phyloP scores from a whole-genome alignment of 2,888 invertebrate species.

The Nomada flava region DNA sequence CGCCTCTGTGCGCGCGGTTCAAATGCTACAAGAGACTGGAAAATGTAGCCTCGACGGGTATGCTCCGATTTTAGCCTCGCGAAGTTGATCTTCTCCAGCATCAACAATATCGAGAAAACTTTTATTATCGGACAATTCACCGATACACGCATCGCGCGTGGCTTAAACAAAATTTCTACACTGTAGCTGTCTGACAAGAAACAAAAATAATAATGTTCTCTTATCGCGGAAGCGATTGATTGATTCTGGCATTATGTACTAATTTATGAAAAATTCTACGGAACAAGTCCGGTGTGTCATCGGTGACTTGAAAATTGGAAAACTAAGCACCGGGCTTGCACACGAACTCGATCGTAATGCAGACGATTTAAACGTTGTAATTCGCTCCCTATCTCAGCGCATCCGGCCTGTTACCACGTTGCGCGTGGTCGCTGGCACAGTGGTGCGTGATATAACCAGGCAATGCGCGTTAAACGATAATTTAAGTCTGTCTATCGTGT shows the following conservation, averaged over 20 bases:
- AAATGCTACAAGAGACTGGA: conserved; percentile 14
- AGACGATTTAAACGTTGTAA: conserved; percentile 69
- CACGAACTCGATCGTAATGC: conserved; percentile 60
- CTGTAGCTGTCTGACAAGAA: background rate
- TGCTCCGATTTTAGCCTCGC: background rate
- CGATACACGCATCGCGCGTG: background rate
- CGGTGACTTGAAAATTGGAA: conserved; percentile 36
- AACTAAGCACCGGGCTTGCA: conserved; percentile 46
- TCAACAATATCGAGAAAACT: background rate
- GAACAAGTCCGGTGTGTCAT: background rate
- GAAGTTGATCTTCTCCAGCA: background rate
- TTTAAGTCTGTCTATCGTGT: conserved; percentile 61
- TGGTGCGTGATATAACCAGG: conserved; percentile 60
- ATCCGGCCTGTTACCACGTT: conserved; percentile 66
- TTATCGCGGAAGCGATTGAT: too few relatives aligned
- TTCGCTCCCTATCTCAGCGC: conserved; percentile 67
- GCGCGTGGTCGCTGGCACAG: conserved; percentile 62
- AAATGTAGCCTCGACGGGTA: background rate
- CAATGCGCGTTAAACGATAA: conserved; percentile 65
- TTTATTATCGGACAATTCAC: background rate
- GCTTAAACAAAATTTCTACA: background rate
- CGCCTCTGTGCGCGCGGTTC: conserved; percentile 46
- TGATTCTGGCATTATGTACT: too few relatives aligned
- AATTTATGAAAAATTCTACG: too few relatives aligned
- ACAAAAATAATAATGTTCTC: background rate